A percentile compares a stretch with the other conserved stretches of the same genome.
Evolutionary conservation across 2,113 vertebrate genomes (phyloP).

Genomic region (Laticauda colubrina): DNA sequence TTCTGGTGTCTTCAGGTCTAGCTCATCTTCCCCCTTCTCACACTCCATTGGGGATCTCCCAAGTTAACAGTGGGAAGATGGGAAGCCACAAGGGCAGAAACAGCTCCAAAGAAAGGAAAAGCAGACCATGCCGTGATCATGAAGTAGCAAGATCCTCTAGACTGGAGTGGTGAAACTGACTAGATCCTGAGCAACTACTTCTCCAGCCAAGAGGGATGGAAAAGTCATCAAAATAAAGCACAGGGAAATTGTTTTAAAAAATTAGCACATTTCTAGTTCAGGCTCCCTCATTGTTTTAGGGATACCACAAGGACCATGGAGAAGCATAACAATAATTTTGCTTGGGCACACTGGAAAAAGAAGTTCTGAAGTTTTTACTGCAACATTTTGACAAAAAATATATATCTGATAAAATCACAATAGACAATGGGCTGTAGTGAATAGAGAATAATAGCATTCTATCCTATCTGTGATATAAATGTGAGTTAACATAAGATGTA

Average conservation of each 20-base stretch:
- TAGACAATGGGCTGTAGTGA: neutral
- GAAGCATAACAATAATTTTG: neutral
- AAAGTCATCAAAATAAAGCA: neutral
- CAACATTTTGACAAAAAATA: neutral
- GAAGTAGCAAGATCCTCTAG: neutral
- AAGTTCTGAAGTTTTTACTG: neutral
- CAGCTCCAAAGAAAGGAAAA: neutral
- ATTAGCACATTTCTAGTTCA: neutral
- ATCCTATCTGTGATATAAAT: neutral
- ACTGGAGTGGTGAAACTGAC: neutral
- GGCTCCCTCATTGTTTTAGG: neutral
- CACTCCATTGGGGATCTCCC: neutral
- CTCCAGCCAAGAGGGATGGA: neutral
- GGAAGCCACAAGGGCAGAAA: neutral
- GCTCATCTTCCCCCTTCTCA: neutral
- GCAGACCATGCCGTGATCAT: neutral
- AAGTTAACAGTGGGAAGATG: neutral
- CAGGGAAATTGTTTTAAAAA: neutral
- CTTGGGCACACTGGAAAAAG: neutral
- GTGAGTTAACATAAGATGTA: neutral
- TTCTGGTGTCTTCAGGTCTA: neutral
- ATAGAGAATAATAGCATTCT: neutral
- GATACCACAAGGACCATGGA: neutral
- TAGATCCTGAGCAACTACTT: neutral
- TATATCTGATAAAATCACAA: neutral